phyloP scores from a whole-genome alignment of 1,140 invertebrate genomes.

The Orius insidiosus region DNA sequence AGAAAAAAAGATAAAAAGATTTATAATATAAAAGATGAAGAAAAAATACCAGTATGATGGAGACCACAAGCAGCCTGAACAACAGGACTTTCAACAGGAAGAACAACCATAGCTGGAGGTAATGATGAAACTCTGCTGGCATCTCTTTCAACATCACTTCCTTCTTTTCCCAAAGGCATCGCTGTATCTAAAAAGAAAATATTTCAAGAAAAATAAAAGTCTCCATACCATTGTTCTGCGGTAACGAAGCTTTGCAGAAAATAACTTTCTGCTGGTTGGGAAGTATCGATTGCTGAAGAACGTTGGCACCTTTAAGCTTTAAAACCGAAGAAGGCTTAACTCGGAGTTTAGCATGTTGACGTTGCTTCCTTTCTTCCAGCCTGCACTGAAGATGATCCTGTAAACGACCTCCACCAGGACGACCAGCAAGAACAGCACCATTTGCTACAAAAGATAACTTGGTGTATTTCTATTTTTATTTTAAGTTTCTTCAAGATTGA shows the following conservation, averaged over 20 bases:
- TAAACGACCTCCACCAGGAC: slow-evolving; percentile 28
- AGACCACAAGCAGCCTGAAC: slow-evolving; percentile 74
- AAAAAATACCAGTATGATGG: slow-evolving; percentile 55
- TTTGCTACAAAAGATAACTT: too few relatives aligned
- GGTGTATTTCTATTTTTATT: too few relatives aligned
- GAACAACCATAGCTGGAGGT: slow-evolving; percentile 53
- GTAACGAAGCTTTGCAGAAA: too few relatives aligned
- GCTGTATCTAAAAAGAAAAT: not conserved
- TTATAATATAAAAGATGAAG: too few relatives aligned
- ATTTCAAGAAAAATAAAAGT: too few relatives aligned
- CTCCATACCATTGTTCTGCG: too few relatives aligned
- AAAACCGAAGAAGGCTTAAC: slow-evolving; percentile 21
- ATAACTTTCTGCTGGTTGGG: too few relatives aligned
- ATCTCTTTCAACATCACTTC: slow-evolving; percentile 42
- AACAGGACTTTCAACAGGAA: slow-evolving; percentile 50
- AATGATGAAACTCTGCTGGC: slow-evolving; percentile 50
- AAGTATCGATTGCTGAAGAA: too few relatives aligned
- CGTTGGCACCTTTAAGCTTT: slow-evolving; percentile 25
- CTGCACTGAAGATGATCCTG: slow-evolving; percentile 36
- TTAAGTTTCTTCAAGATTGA: too few relatives aligned
- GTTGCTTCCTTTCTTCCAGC: slow-evolving; percentile 37
- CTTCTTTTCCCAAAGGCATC: slow-evolving; percentile 15
- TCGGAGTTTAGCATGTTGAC: slow-evolving; percentile 30
- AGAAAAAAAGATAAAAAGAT: too few relatives aligned
- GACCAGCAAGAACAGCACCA: too few relatives aligned